Evolutionary conservation across 2,797 vertebrate genomes (phyloP).

Genomic region (Cyprinella venusta): DNA sequence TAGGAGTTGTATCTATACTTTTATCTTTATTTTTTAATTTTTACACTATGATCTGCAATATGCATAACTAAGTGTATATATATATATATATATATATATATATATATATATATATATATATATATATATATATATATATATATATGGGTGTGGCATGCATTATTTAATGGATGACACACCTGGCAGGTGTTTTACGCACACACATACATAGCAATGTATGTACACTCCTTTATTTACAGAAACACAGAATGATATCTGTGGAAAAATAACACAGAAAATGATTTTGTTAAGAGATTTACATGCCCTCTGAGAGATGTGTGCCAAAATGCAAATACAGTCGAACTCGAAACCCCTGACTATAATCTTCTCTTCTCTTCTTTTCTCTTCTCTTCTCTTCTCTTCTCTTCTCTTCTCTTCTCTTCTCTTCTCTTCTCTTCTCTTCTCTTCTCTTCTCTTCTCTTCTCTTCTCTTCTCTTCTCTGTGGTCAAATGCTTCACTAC

Average conservation of each 20-base stretch:
- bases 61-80: conserved; percentile 60
- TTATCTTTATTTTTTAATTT: background rate
- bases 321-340: conserved; percentile 77
- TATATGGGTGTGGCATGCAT: conserved; percentile 72
- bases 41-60: background rate
- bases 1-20: background rate
- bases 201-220: conserved; percentile 42
- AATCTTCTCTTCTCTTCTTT: background rate
- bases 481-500: background rate
- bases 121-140: conserved; percentile 52
- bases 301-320: conserved; percentile 69
- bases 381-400: conserved; percentile 3
- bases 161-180: conserved; percentile 78
- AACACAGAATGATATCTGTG: conserved; percentile 70
- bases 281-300: conserved; percentile 81
- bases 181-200: conserved; percentile 75
- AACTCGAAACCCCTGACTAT: conserved; percentile 43
- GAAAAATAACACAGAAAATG: conserved; percentile 77
- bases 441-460: background rate
- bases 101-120: conserved; percentile 59
- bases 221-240: conserved; percentile 52
- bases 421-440: background rate
- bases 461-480: conserved; percentile 6
- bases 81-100: conserved; percentile 60
- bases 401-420: conserved; percentile 4